Conservation (phyloP, 2,113 vertebrate genomes). For the Neodon shergylaensis region DNA sequence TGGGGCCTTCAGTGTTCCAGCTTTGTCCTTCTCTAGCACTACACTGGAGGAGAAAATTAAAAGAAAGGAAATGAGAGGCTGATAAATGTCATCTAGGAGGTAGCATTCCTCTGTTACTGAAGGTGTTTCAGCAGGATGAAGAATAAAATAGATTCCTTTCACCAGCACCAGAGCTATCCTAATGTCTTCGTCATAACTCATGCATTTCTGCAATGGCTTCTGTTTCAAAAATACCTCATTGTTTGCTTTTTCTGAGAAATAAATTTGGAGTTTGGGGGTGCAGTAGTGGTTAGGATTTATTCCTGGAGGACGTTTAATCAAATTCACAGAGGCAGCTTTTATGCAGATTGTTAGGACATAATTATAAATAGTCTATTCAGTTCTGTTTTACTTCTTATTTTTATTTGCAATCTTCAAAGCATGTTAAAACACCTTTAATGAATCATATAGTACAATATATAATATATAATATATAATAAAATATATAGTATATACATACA, state of each 20-base stretch:
- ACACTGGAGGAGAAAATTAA: constrained; percentile 35
- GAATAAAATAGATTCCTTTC: background rate
- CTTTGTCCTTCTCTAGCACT: constrained; percentile 59
- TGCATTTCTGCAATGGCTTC: background rate
- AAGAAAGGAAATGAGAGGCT: background rate
- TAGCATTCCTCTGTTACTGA: background rate
- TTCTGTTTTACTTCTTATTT: constrained; percentile 22
- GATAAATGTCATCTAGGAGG: constrained; percentile 46
- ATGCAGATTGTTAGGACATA: background rate
- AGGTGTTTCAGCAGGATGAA: background rate
- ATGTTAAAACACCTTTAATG: background rate
- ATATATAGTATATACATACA: background rate
- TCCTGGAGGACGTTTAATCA: background rate
- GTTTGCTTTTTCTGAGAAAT: constrained; percentile 25
- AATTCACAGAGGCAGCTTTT: background rate
- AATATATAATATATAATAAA: background rate
- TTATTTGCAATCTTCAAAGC: background rate
- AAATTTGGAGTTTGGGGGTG: background rate
- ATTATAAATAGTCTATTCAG: constrained; percentile 26
- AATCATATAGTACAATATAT: too few relatives aligned
- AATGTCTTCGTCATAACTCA: background rate
- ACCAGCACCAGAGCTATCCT: background rate
- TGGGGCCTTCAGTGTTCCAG: constrained; percentile 45
- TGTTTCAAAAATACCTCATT: background rate
- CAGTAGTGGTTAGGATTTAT: background rate